Conservation (phyloP, 2,888 invertebrate species). For the Neuroscelio doddi region DNA sequence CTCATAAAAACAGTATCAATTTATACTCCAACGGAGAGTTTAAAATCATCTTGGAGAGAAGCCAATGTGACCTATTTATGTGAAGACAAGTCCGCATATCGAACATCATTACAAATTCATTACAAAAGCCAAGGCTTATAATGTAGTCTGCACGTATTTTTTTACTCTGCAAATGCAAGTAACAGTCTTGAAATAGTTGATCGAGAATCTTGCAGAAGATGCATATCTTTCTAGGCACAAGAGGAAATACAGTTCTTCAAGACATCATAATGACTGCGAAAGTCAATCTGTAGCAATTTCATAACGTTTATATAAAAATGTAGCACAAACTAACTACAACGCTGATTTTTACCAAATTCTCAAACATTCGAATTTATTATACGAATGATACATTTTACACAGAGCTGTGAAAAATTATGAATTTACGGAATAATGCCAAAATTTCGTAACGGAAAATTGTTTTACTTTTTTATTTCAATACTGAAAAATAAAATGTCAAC, state of each 20-base stretch:
- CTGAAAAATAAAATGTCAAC: too few relatives aligned
- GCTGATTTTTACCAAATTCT: background rate
- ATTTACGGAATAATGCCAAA: too few relatives aligned
- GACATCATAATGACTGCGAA: slow-evolving; percentile 7
- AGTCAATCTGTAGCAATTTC: slow-evolving; percentile 9
- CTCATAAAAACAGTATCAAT: background rate
- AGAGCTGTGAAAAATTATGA: too few relatives aligned
- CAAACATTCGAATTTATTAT: background rate
- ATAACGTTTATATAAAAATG: slow-evolving; percentile 27
- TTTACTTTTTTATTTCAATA: too few relatives aligned
- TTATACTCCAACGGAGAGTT: background rate
- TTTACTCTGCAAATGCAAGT: slow-evolving; percentile 45
- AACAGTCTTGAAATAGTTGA: slow-evolving; percentile 41
- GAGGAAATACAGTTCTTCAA: slow-evolving; percentile 43
- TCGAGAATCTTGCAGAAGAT: slow-evolving; percentile 48
- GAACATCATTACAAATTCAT: slow-evolving; percentile 51
- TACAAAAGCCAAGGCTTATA: slow-evolving; percentile 53
- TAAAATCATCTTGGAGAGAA: slow-evolving; percentile 13
- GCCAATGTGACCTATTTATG: slow-evolving; percentile 46
- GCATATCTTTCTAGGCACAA: slow-evolving; percentile 53
- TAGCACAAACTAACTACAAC: slow-evolving; percentile 12
- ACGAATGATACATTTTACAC: too few relatives aligned
- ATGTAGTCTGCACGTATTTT: slow-evolving; percentile 46
- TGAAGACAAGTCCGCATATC: slow-evolving; percentile 48
- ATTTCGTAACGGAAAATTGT: too few relatives aligned